Conservation (phyloP, 2,888 invertebrate genomes). For the Erebia ligea region DNA sequence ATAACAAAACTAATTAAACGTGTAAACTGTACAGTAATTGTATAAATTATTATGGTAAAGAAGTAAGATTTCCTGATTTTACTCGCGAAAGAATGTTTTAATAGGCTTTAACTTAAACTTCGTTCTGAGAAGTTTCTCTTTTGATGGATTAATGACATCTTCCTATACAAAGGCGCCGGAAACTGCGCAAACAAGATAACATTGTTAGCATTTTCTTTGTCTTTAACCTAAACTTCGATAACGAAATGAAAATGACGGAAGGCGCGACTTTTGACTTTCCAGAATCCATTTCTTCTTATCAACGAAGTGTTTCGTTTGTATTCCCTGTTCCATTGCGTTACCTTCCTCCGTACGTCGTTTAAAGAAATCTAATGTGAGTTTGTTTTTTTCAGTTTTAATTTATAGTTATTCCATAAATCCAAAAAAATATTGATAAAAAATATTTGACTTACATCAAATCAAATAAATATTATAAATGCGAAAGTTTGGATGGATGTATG, state of each 20-base stretch:
- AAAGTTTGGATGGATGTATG: too few relatives aligned
- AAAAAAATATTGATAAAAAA: too few relatives aligned
- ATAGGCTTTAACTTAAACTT: conserved; percentile 17
- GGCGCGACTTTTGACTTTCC: conserved; percentile 11
- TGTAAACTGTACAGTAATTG: too few relatives aligned
- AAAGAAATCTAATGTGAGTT: background rate
- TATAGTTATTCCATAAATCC: background rate
- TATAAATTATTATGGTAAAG: background rate
- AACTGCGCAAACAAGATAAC: conserved; percentile 28
- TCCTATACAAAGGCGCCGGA: conserved; percentile 36
- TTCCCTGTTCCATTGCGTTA: background rate
- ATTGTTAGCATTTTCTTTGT: conserved; percentile 35
- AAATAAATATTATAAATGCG: too few relatives aligned
- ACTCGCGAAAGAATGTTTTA: background rate
- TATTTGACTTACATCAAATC: too few relatives aligned
- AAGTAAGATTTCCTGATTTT: background rate
- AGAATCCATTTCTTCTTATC: conserved; percentile 11
- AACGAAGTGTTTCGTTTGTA: background rate
- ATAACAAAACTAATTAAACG: too few relatives aligned
- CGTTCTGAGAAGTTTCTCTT: conserved; percentile 23
- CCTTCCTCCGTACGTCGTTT: background rate
- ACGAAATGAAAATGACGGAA: conserved; percentile 28
- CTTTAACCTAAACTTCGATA: conserved; percentile 30
- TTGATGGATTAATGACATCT: conserved; percentile 43
- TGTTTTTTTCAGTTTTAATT: background rate